Evolutionary conservation across 2,113 vertebrate genomes (phyloP), one percentile per base, ranked within the genome.

Genomic region (Oncorhynchus gorbuscha): DNA sequence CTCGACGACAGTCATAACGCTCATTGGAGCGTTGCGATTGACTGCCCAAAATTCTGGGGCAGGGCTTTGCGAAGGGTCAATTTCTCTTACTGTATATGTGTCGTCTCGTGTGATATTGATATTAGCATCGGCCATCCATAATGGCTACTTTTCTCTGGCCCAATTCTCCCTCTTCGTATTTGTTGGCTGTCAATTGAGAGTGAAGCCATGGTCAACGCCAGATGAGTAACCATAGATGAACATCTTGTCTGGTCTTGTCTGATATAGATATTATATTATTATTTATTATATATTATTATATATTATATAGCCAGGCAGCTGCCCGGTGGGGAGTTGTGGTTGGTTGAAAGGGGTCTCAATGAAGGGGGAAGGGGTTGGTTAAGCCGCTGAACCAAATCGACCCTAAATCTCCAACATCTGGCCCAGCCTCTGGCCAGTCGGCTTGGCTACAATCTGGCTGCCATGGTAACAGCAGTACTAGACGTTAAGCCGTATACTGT

Each of bases 401-500:
- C 9, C 48, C 55, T 71, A 77, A 80, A 76, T 71, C 72, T 65
- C 51, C 20, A 67, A 77, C 78, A 77, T 83, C 82, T 83, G 82
- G 69, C 72, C 51, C 24, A 64, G 51, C 8, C 49, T 76, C 68
- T 48, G 39, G 26, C 55, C 69, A 66, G 62, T 22, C 72, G 73
- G 28, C 45, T 22, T 13, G 30, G 45, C 20, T 30, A 76, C 68
- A 71, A 68, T 71, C 68, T 75, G 72, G 20, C 58, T 32, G 65
- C 55, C 55, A 49, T 73, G 49, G 61, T 22, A 68, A 71, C 71
- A 64, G 61, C 6, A 55, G 28, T 58, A 58, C 55, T 58, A 20
- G 7, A 32, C 2, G 65, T 67, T 67, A 26, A 32, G 65, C 65
- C 62, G 22, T 14, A 45, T 58, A 58, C 16, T 14, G 55, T 58